phyloP scores from a whole-genome alignment of 35 echinoderm and acorn worm species.

The Acanthaster planci region DNA sequence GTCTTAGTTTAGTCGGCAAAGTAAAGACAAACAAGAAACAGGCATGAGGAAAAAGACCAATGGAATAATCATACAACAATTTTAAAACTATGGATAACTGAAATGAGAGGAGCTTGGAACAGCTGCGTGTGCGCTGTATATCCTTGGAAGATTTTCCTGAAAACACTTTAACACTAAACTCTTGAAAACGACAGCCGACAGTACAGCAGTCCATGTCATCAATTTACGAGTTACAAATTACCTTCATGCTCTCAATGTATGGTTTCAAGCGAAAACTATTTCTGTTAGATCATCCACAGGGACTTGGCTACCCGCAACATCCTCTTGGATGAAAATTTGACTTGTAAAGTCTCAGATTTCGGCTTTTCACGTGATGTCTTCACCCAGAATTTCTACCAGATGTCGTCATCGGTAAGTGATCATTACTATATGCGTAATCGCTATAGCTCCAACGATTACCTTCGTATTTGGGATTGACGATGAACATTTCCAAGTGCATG shows the following conservation, averaged over 20 bases:
- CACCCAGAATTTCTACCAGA: constrained; percentile 23
- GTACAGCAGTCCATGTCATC: neutral
- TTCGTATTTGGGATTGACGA: too few species aligned
- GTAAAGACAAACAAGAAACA: too few species aligned
- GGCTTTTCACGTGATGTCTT: constrained; percentile 41
- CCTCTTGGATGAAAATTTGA: constrained; percentile 29
- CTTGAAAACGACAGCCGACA: neutral
- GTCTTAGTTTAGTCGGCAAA: too few species aligned
- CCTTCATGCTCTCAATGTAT: neutral
- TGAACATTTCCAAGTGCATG: too few species aligned
- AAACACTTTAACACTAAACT: neutral
- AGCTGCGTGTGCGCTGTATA: neutral
- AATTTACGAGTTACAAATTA: neutral
- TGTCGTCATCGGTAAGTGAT: constrained; percentile 41
- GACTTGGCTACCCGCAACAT: constrained; percentile 59
- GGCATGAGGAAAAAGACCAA: too few species aligned
- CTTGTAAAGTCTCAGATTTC: constrained; percentile 58
- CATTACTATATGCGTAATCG: too few species aligned
- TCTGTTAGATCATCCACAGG: constrained; percentile 56
- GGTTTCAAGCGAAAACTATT: too few species aligned
- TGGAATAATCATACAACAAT: too few species aligned
- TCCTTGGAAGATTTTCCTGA: neutral
- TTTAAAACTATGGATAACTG: too few species aligned
- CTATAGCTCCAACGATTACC: too few species aligned
- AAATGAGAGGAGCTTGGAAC: neutral